A percentile compares a stretch with the other conserved stretches of the same genome.
phyloP scores from a whole-genome alignment of 2,113 vertebrate species.

The Pachyramphus minor region DNA sequence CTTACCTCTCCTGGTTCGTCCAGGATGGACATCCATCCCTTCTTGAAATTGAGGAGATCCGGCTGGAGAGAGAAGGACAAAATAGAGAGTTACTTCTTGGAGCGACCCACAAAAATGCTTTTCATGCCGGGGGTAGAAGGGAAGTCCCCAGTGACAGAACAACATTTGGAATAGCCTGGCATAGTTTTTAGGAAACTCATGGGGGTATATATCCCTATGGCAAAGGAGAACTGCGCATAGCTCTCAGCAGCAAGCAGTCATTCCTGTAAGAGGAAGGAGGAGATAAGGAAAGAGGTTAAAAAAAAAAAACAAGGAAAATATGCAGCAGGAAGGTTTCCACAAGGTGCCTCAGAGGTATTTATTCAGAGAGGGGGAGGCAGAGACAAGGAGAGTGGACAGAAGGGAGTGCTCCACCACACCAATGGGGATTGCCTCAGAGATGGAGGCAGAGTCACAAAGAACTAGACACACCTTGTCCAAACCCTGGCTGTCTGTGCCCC shows the following conservation, averaged over 20 bases:
- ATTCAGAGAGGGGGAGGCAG: neutral
- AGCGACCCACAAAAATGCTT: neutral
- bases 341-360: slow-evolving; percentile 21
- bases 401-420: neutral
- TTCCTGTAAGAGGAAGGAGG: neutral
- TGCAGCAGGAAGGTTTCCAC: slow-evolving; percentile 5
- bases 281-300: slow-evolving; percentile 14
- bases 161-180: neutral
- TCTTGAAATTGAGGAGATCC: slow-evolving; percentile 97
- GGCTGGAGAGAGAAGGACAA: slow-evolving; percentile 74
- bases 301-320: slow-evolving; percentile 32
- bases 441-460: neutral
- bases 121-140: neutral
- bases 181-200: neutral
- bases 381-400: neutral
- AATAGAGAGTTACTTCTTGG: neutral
- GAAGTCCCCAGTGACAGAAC: neutral
- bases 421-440: neutral
- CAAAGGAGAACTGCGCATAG: neutral
- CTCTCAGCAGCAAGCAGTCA: neutral
- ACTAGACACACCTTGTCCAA: neutral
- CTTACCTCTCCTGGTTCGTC: slow-evolving; percentile 87
- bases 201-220: neutral
- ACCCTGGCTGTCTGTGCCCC: neutral
- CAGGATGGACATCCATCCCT: slow-evolving; percentile 98